phyloP scores from a whole-genome alignment of 2,797 vertebrate species.

The Artibeus lituratus region DNA sequence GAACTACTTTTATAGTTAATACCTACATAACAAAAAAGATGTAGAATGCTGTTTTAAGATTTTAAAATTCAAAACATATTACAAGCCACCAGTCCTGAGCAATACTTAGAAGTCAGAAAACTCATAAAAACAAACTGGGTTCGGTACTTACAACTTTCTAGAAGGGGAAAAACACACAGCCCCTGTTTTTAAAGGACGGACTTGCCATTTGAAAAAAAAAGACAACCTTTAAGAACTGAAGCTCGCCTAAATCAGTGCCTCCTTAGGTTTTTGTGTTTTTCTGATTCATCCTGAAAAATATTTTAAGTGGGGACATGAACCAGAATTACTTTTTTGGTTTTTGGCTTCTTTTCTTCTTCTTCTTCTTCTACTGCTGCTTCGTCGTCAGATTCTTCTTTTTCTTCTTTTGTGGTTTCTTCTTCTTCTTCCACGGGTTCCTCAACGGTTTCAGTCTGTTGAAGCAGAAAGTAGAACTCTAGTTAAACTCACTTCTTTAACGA shows the following conservation, averaged over 20 bases:
- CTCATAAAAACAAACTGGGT: background rate
- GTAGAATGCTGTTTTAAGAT: background rate
- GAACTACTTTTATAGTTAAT: background rate
- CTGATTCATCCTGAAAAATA: background rate
- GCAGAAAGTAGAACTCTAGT: background rate
- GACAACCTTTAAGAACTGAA: background rate
- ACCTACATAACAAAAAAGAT: background rate
- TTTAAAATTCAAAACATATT: background rate
- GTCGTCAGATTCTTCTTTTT: constrained; percentile 90
- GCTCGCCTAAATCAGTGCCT: background rate
- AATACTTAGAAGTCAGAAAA: background rate
- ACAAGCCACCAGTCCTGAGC: background rate
- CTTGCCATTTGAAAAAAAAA: background rate
- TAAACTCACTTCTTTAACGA: background rate
- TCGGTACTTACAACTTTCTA: background rate
- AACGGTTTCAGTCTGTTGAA: constrained; percentile 92
- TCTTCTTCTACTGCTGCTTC: constrained; percentile 96
- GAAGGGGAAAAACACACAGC: background rate
- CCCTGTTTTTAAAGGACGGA: background rate
- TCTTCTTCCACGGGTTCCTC: constrained; percentile 98
- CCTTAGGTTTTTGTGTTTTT: background rate
- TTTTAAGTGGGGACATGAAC: background rate
- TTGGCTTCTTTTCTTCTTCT: constrained; percentile 97
- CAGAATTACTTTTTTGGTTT: constrained; percentile 92
- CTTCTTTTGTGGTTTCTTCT: constrained; percentile 88